Conservation (phyloP, 2,113 vertebrate genomes). For the Ellobius talpinus region DNA sequence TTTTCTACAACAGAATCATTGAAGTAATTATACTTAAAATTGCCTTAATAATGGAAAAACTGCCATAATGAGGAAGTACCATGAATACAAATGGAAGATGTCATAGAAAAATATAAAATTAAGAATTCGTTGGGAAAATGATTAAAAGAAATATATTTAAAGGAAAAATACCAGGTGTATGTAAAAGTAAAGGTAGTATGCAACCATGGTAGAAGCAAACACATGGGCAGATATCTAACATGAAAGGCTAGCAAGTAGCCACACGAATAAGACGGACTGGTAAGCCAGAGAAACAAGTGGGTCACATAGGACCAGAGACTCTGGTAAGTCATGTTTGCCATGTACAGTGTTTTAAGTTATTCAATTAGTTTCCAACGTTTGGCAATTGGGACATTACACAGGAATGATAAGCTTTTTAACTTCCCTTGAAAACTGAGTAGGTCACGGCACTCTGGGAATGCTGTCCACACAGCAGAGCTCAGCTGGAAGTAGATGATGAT, state of each 20-base stretch:
- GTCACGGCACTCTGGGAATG: background rate
- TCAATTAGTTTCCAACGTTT: background rate
- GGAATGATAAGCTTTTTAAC: background rate
- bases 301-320: background rate
- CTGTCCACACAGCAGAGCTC: background rate
- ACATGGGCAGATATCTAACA: accelerated
- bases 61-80: background rate
- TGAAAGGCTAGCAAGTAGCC: accelerated
- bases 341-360: background rate
- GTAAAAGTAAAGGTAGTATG: background rate
- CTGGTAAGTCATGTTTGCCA: background rate
- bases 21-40: constrained; percentile 33
- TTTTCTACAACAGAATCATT: background rate
- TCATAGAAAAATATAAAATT: background rate
- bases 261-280: background rate
- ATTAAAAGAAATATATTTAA: background rate
- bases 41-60: background rate
- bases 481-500: background rate
- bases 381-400: background rate
- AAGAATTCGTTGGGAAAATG: background rate
- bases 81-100: constrained; percentile 37
- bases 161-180: background rate
- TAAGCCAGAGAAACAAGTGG: background rate
- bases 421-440: background rate
- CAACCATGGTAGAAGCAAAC: accelerated